These are phyloP conservation scores for Hestina assimilis DNA, from an alignment of 1,140 invertebrate genomes.

Conservation along the genomic window DNA sequence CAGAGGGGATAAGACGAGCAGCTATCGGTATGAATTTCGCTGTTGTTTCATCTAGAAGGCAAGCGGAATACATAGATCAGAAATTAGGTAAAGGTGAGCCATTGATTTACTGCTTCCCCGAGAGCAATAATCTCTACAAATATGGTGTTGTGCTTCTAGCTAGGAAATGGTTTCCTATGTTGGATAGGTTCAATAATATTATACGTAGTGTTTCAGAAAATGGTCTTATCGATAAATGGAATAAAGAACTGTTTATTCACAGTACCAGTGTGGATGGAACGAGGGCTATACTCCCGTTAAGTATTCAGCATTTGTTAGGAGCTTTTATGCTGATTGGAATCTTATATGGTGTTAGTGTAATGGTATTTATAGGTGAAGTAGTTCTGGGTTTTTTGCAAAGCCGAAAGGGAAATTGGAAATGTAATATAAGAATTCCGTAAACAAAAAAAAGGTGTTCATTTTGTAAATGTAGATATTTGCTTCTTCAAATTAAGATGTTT, in stretches of 20 bases:
- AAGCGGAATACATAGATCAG: constrained; percentile 68
- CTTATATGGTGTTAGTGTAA: constrained; percentile 47
- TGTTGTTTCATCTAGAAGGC: constrained; percentile 68
- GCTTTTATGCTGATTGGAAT: constrained; percentile 70
- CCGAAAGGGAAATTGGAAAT: background rate
- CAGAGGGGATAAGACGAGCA: constrained; percentile 58
- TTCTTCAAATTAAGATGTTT: too few species aligned
- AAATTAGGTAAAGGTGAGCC: constrained; percentile 60
- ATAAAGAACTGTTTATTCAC: constrained; percentile 66
- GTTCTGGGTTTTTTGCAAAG: constrained; percentile 24
- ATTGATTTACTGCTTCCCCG: constrained; percentile 68
- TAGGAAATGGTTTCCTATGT: constrained; percentile 70
- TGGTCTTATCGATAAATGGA: constrained; percentile 76
- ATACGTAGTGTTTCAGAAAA: constrained; percentile 73
- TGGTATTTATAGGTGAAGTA: constrained; percentile 57
- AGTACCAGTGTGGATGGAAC: constrained; percentile 38
- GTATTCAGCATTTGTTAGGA: constrained; percentile 67
- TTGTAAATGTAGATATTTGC: background rate
- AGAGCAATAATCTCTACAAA: constrained; percentile 70
- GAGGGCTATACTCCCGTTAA: constrained; percentile 56
- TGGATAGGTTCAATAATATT: constrained; percentile 66
- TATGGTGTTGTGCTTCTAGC: constrained; percentile 68
- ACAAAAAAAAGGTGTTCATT: background rate
- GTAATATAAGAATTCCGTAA: background rate
- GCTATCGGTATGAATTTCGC: constrained; percentile 63